A percentile compares a stretch with the other conserved stretches of the same genome.
Conservation (phyloP, 1,140 invertebrate species). For the Marisa cornuarietis region DNA sequence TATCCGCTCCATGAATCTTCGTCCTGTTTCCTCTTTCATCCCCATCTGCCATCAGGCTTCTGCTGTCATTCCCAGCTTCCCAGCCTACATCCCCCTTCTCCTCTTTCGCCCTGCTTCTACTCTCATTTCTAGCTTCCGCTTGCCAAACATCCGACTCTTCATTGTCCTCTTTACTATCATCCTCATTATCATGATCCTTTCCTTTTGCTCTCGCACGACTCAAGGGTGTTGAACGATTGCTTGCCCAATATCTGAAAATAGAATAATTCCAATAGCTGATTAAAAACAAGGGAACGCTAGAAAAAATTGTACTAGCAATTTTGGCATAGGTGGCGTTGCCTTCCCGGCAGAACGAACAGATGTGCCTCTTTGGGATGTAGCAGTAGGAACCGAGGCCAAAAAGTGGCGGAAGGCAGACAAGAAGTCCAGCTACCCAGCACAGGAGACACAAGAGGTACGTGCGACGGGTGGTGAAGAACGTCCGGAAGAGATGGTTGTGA, state of each 20-base stretch:
- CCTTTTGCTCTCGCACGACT: neutral
- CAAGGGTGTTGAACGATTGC: neutral
- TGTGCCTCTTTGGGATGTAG: neutral
- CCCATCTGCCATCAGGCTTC: neutral
- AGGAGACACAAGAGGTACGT: neutral
- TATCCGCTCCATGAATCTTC: too few relatives aligned
- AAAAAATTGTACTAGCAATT: neutral
- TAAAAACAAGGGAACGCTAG: neutral
- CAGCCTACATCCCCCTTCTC: neutral
- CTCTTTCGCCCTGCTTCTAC: neutral
- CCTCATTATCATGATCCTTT: neutral
- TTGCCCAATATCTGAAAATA: constrained; percentile 1
- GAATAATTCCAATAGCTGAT: constrained; percentile 7
- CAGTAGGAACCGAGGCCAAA: neutral
- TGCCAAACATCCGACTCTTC: neutral
- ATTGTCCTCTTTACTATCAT: neutral
- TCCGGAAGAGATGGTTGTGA: neutral
- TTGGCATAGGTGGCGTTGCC: neutral
- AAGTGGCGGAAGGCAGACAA: neutral
- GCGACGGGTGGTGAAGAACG: neutral
- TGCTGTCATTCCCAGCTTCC: neutral
- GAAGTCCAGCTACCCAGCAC: neutral
- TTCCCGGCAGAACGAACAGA: constrained; percentile 15
- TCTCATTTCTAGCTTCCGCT: neutral
- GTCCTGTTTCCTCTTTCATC: too few relatives aligned